Conservation (phyloP, 1,140 invertebrate species). For the Tyrophagus putrescentiae region DNA sequence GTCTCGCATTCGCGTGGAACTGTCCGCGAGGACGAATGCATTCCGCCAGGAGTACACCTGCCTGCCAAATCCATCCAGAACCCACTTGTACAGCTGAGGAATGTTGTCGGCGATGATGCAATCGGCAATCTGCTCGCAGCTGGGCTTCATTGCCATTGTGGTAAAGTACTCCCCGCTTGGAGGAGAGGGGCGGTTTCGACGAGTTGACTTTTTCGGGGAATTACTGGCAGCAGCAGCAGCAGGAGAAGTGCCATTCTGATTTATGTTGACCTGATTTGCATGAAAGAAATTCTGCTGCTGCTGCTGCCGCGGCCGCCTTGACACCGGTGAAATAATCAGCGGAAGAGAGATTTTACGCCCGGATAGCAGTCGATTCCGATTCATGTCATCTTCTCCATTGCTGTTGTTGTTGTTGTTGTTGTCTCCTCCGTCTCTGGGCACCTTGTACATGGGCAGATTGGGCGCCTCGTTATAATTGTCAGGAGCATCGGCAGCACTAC, state of each 20-base stretch:
- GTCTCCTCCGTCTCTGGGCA: too few species aligned
- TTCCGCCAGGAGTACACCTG: slow-evolving; percentile 1
- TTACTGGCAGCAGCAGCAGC: background rate
- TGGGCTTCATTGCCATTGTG: background rate
- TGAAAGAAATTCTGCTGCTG: too few species aligned
- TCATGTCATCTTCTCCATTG: too few species aligned
- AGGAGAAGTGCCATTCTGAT: background rate
- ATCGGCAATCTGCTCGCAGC: background rate
- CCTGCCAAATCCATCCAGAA: background rate
- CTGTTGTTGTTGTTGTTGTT: too few species aligned
- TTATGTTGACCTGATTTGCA: too few species aligned
- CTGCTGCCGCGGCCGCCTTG: too few species aligned
- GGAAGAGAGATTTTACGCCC: background rate
- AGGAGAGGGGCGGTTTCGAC: background rate
- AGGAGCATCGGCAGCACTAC: too few species aligned
- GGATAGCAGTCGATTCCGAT: background rate
- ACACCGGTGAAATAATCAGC: background rate
- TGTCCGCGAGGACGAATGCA: background rate
- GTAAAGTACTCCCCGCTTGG: background rate
- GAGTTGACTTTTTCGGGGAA: background rate
- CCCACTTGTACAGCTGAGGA: background rate
- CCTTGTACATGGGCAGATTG: too few species aligned
- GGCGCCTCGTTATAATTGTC: too few species aligned
- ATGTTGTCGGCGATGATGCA: background rate
- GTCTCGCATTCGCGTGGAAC: background rate